Base-by-base conservation (phyloP, 2,113 vertebrate genomes). In the Propithecus coquereli region DNA sequence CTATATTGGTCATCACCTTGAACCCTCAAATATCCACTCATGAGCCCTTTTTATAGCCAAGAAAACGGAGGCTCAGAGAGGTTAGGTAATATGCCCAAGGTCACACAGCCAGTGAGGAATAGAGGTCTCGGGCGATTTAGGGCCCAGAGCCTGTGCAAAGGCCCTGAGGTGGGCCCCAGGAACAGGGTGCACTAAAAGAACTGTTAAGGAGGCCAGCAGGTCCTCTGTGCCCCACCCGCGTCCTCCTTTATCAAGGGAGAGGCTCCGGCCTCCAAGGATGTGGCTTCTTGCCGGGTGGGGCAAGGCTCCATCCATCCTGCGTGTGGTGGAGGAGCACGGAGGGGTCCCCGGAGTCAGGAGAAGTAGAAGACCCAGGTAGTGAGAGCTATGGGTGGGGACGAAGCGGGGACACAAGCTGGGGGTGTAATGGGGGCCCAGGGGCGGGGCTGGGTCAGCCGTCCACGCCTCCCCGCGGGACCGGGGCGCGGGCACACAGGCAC, bases 361-460 rank as follows among this genome's bases (percentile, higher is more conserved):
- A 66, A 37, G 68, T 2, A 57, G 34, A 70, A 63, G 59, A 61
- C 65, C 32, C 79, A 32, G 16, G 45, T 65, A 61, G 40, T 5
- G 77, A 47, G 50, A 32, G 70, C 43, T 45, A 66, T 16, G 52
- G 32, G 52, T 6, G 30, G 50, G 32, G 63, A 65, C 0, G 1
- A 25, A 30, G 8, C 9, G 25, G n/a, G 17, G 9, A 14, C 30
- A 6, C 12, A 11, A 96, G 97, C 91, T 94, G 93, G 96, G 94
- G 92, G 57, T 59, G 96, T 90, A 91, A 87, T 97, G 91, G 94
- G 97, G 94, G 23, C 66, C 87, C 91, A 92, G 74, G 96, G 90
- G 76, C 83, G 95, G 50, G 93, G 86, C 87, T 17, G 23, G 1
- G 95, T 96, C 90, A 54, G 5, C 6, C 68, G 96, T 95, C 82